phyloP scores from a whole-genome alignment of 2,888 invertebrate species.

The Gymnosoma rotundatum region DNA sequence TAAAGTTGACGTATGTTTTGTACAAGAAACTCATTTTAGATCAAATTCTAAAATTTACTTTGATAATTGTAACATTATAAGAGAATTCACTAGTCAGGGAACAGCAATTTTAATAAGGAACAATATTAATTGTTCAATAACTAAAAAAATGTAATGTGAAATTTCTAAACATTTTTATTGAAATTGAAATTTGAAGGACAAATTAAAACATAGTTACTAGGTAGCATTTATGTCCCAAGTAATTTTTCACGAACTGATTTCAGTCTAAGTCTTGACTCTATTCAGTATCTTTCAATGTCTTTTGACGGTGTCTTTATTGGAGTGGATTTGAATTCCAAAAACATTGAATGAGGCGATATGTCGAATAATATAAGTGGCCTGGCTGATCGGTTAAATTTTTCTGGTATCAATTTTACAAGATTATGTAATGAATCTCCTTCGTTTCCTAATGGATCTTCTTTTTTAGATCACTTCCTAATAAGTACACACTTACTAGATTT shows the following conservation, averaged over 20 bases:
- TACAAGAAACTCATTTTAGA: too few species aligned
- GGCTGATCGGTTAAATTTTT: neutral
- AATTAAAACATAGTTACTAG: too few species aligned
- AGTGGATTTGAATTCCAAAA: constrained; percentile 29
- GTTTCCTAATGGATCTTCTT: constrained; percentile 2
- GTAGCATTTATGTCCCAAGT: too few species aligned
- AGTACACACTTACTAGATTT: neutral
- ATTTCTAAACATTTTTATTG: constrained; percentile 1
- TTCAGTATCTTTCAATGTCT: neutral
- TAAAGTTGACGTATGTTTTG: neutral
- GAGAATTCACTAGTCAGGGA: constrained; percentile 17
- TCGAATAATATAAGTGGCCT: neutral
- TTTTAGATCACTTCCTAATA: constrained; percentile 7
- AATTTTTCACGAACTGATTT: neutral
- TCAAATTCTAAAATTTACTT: constrained; percentile 16
- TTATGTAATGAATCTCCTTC: constrained; percentile 1
- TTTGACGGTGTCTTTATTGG: constrained; percentile 32
- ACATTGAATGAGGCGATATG: neutral
- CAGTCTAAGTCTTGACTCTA: neutral
- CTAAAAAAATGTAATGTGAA: neutral
- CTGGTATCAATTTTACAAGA: neutral
- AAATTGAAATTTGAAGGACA: too few species aligned
- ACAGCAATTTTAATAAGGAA: constrained; percentile 1
- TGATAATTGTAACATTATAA: constrained; percentile 17
- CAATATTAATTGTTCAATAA: neutral